Evolutionary conservation across 2,797 vertebrate genomes (phyloP).

Genomic region (Pseudotriccus pelzelni): DNA sequence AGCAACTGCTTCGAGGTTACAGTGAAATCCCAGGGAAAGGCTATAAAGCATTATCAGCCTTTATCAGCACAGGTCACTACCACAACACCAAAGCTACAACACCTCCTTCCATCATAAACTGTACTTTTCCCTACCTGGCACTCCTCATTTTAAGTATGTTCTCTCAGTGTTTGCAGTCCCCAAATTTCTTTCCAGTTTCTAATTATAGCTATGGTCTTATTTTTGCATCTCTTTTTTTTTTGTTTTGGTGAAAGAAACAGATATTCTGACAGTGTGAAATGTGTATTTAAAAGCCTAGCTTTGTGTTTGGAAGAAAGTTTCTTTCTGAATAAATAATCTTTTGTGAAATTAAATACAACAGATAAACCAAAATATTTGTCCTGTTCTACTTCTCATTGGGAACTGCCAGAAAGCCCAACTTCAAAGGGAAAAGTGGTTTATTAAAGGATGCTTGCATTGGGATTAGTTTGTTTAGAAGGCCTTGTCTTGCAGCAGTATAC

Average conservation of each 20-base stretch:
- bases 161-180: not conserved
- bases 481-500: not conserved
- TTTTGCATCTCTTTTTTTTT: not conserved
- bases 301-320: not conserved
- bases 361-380: not conserved
- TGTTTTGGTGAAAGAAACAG: not conserved
- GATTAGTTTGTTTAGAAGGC: not conserved
- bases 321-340: conserved; percentile 37
- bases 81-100: not conserved
- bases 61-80: not conserved
- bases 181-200: not conserved
- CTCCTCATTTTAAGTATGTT: not conserved
- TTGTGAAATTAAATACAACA: not conserved
- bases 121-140: not conserved
- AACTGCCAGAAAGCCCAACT: not conserved
- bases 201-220: not conserved
- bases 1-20: conserved; percentile 32
- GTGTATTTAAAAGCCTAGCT: not conserved
- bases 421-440: not conserved
- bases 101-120: not conserved
- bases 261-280: not conserved
- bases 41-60: not conserved
- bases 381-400: not conserved
- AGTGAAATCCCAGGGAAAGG: conserved; percentile 3
- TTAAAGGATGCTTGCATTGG: not conserved